These are phyloP conservation scores for Euzetes globulus DNA, from an alignment of 2,888 invertebrate genomes.

Conservation along the genomic window DNA sequence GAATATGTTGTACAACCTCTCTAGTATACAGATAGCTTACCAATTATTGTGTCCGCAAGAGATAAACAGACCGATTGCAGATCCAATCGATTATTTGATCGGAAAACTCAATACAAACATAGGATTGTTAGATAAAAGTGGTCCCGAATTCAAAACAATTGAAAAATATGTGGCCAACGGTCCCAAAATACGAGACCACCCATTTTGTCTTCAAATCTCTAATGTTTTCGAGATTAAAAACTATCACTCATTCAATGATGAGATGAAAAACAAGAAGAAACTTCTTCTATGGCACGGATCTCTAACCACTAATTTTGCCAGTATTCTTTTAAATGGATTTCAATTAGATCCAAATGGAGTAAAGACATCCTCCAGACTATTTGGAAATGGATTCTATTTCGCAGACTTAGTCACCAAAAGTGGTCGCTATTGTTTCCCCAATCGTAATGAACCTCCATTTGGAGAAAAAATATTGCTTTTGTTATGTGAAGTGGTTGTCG, in stretches of 20 bases:
- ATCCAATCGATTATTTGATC: constrained; percentile 76
- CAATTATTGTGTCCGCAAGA: constrained; percentile 59
- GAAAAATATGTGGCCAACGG: constrained; percentile 77
- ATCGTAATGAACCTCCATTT: no score
- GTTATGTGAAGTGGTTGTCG: constrained; percentile 71
- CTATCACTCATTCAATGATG: constrained; percentile 48
- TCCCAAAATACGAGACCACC: constrained; percentile 81
- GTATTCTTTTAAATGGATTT: constrained; percentile 74
- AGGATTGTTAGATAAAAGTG: constrained; percentile 47
- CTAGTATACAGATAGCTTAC: constrained; percentile 94
- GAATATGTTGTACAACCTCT: constrained; percentile 81
- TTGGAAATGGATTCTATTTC: constrained; percentile 95
- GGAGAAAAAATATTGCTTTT: constrained; percentile 72
- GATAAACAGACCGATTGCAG: constrained; percentile 50
- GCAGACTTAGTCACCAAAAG: constrained; percentile 99
- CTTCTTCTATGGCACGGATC: constrained; percentile 96
- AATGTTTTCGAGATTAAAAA: no score
- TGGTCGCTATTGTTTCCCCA: constrained; percentile 87
- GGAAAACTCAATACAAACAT: constrained; percentile 75
- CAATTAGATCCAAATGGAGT: constrained; percentile 98
- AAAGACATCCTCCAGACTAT: constrained; percentile 71
- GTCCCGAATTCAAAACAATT: constrained; percentile 67
- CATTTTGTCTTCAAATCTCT: constrained; percentile 71
- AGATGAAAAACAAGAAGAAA: constrained; percentile 70
- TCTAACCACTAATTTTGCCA: constrained; percentile 84